phyloP scores from a whole-genome alignment of 2,113 vertebrate genomes.

The Acanthochromis polyacanthus region DNA sequence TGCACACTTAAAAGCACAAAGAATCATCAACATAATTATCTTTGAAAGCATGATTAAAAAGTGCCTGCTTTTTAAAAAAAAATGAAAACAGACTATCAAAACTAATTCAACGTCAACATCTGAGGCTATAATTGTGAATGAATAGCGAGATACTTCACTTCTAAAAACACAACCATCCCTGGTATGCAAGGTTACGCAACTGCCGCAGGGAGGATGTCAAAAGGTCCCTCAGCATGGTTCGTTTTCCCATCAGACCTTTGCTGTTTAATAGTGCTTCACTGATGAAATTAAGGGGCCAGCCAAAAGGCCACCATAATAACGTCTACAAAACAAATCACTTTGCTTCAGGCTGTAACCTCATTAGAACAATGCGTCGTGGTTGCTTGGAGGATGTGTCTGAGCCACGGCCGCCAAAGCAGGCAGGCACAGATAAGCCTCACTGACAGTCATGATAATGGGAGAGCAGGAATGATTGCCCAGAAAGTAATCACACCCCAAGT shows the following conservation, averaged over 20 bases:
- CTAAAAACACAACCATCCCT: conserved; percentile 46
- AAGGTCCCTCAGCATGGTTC: conserved; percentile 50
- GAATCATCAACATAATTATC: conserved; percentile 4
- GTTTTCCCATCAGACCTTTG: conserved; percentile 55
- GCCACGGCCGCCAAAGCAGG: conserved; percentile 25
- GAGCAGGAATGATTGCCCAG: conserved; percentile 52
- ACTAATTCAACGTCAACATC: neutral
- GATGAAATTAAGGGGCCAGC: conserved; percentile 76
- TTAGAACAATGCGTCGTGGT: conserved; percentile 71
- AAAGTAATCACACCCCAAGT: conserved; percentile 61
- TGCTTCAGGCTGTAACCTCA: conserved; percentile 70
- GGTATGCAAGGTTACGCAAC: conserved; percentile 63
- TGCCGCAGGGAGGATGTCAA: conserved; percentile 61
- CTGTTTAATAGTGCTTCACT: conserved; percentile 78
- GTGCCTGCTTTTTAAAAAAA: neutral
- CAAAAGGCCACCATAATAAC: conserved; percentile 76
- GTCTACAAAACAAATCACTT: conserved; percentile 65
- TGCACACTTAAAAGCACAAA: neutral
- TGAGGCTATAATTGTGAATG: conserved; percentile 24
- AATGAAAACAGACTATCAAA: conserved; percentile 19
- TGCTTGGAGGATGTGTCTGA: conserved; percentile 64
- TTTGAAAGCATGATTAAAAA: conserved; percentile 1
- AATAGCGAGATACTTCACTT: conserved; percentile 31
- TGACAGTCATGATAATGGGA: conserved; percentile 72
- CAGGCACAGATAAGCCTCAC: conserved; percentile 64